These are phyloP conservation scores for Tinamus guttatus DNA, from an alignment of 2,113 vertebrate species.

Conservation along the genomic window DNA sequence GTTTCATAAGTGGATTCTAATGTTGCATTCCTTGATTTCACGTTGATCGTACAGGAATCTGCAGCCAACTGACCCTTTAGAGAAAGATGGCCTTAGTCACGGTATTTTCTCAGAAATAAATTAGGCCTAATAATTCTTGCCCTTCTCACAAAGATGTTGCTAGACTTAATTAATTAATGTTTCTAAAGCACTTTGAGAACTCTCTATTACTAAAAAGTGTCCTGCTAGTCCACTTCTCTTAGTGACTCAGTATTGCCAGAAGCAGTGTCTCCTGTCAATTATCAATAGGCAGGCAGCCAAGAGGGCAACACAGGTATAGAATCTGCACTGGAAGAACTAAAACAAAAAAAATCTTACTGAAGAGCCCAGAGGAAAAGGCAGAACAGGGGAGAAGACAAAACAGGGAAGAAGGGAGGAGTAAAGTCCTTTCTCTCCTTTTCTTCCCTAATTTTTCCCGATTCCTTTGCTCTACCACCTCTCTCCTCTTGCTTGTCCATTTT, in stretches of 20 bases:
- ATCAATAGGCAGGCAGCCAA: neutral
- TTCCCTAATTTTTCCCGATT: neutral
- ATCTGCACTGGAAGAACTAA: neutral
- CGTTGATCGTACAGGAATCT: neutral
- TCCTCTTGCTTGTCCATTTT: neutral
- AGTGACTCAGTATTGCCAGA: neutral
- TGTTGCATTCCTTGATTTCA: neutral
- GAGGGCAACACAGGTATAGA: neutral
- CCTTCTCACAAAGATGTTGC: neutral
- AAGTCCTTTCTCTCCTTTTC: neutral
- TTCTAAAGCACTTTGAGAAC: conserved; percentile 7
- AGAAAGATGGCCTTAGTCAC: neutral
- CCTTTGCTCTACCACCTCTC: neutral
- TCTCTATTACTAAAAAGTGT: neutral
- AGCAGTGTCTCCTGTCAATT: neutral
- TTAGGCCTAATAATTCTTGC: neutral
- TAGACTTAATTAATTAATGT: conserved; percentile 33
- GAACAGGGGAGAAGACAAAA: neutral
- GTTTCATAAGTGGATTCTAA: neutral
- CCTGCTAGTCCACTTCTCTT: neutral
- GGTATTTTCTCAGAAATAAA: neutral
- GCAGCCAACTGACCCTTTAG: neutral
- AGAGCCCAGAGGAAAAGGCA: neutral
- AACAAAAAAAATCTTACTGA: neutral
- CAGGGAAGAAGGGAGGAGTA: neutral